Evolutionary conservation across 2,797 vertebrate genomes (phyloP).

Genomic region (Passerculus sandwichensis): DNA sequence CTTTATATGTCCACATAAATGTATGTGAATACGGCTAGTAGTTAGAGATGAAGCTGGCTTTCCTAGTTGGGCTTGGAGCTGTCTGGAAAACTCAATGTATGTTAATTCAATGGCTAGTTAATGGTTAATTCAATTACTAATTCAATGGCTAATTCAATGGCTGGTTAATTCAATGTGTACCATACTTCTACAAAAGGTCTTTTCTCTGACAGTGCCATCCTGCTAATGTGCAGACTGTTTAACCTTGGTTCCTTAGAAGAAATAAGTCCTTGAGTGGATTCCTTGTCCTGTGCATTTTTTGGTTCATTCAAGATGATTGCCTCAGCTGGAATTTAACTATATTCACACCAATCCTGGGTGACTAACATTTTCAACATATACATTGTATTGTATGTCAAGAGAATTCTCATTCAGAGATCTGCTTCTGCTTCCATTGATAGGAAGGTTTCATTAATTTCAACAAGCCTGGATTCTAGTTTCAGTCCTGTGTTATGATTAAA

Average conservation of each 20-base stretch:
- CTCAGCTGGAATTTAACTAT: neutral
- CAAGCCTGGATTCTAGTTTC: neutral
- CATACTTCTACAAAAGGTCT: neutral
- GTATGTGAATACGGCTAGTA: neutral
- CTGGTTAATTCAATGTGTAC: neutral
- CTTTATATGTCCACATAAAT: neutral
- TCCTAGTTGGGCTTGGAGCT: fast-evolving
- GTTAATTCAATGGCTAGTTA: neutral
- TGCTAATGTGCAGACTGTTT: neutral
- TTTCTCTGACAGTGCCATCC: neutral
- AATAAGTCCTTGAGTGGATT: neutral
- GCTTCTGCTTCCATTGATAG: neutral
- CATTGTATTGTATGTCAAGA: neutral
- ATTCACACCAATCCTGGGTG: neutral
- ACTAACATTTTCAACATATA: neutral
- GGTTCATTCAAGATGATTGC: neutral
- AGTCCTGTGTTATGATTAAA: constrained; percentile 56
- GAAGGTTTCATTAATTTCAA: neutral
- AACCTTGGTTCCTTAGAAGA: neutral
- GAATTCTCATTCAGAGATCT: constrained; percentile 44
- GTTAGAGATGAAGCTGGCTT: neutral
- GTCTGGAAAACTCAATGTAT: neutral
- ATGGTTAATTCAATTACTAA: neutral
- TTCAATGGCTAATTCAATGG: neutral
- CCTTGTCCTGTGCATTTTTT: neutral